A percentile compares a stretch with the other conserved stretches of the same genome.
Conservation (phyloP, 2,888 invertebrate genomes). For the Acleris sparsana region DNA sequence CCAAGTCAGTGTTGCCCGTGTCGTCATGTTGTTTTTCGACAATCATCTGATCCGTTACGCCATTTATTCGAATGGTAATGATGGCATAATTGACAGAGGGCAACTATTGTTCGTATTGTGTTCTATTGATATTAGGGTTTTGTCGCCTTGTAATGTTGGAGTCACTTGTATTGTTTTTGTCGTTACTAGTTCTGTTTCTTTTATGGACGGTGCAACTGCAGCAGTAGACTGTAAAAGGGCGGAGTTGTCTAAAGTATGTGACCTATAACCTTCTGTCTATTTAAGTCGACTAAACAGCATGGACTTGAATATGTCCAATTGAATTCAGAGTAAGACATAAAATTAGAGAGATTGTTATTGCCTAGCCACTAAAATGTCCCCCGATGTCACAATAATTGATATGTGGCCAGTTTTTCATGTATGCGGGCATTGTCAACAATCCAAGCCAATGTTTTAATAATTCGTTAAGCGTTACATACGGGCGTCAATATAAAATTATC, state of each 20-base stretch:
- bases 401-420: constrained; percentile 67
- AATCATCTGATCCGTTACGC: constrained; percentile 77
- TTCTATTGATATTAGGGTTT: constrained; percentile 79
- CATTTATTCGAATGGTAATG: constrained; percentile 81
- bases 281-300: constrained; percentile 29
- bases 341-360: constrained; percentile 69
- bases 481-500: constrained; percentile 54
- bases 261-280: constrained; percentile 49
- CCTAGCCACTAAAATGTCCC: constrained; percentile 67
- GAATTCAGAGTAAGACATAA: constrained; percentile 65
- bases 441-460: constrained; percentile 63
- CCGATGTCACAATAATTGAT: constrained; percentile 77
- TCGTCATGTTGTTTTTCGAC: constrained; percentile 74
- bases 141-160: constrained; percentile 79
- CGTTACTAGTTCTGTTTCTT: constrained; percentile 59
- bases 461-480: constrained; percentile 67
- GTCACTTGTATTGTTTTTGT: constrained; percentile 73
- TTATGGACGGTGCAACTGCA: constrained; percentile 61
- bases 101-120: constrained; percentile 81
- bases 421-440: constrained; percentile 71
- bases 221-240: constrained; percentile 71
- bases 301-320: constrained; percentile 30
- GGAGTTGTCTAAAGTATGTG: constrained; percentile 64
- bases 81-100: constrained; percentile 82
- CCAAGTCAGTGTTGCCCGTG: constrained; percentile 55